Evolutionary conservation across 1,140 invertebrate species (phyloP).

Genomic region (Atta cephalotes): DNA sequence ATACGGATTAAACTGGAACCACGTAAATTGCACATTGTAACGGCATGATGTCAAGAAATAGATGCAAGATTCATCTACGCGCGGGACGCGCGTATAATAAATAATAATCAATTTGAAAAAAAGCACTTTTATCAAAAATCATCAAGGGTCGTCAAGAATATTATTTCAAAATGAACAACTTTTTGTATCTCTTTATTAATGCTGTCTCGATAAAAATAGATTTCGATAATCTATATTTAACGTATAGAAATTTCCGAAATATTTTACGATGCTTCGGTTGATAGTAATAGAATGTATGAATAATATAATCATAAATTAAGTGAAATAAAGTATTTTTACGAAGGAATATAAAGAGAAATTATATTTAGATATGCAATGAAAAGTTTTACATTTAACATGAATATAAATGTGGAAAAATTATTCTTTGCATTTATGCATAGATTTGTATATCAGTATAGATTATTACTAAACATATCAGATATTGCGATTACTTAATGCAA

Average conservation of each 20-base stretch:
- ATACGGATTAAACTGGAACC: conserved; percentile 45
- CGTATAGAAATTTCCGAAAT: neutral
- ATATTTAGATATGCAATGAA: neutral
- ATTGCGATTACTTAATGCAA: conserved; percentile 4
- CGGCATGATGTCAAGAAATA: neutral
- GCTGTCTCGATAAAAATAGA: neutral
- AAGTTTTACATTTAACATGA: neutral
- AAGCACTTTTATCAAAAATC: neutral
- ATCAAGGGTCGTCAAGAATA: neutral
- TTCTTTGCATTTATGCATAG: neutral
- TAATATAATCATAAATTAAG: neutral
- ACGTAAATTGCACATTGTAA: conserved; percentile 27
- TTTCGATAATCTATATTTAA: neutral
- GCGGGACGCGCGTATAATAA: neutral
- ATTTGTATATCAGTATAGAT: neutral
- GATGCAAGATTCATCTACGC: neutral
- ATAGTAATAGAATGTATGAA: neutral
- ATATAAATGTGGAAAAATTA: conserved; percentile 5
- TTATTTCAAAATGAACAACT: neutral
- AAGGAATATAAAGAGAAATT: neutral
- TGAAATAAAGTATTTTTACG: neutral
- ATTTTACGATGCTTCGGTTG: neutral
- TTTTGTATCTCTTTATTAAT: neutral
- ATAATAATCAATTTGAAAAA: neutral
- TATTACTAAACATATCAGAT: neutral